phyloP scores from a whole-genome alignment of 2,113 vertebrate species.

The Amblyornis subalaris region DNA sequence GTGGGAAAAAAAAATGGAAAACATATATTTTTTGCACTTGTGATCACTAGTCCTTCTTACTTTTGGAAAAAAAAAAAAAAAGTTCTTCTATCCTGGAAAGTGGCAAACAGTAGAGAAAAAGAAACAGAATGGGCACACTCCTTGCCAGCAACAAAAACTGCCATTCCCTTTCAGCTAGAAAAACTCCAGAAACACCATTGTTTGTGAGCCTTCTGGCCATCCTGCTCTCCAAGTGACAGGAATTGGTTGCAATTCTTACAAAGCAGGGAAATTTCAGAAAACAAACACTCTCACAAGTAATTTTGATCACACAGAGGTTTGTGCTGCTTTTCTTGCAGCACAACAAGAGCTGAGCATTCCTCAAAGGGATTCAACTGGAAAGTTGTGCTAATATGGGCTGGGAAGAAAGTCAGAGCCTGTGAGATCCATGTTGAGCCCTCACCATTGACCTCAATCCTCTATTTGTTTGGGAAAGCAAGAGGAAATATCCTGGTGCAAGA shows the following conservation, averaged over 20 bases:
- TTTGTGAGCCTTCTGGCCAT: background rate
- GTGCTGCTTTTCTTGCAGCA: background rate
- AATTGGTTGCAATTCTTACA: background rate
- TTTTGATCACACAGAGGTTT: background rate
- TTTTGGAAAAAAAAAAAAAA: background rate
- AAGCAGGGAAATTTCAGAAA: background rate
- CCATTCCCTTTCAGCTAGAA: background rate
- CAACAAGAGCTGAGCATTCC: background rate
- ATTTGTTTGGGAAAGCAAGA: conserved; percentile 3
- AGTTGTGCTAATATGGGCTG: background rate
- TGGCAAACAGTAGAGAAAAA: background rate
- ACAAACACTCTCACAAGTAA: background rate
- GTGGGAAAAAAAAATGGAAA: background rate
- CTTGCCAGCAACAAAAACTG: conserved; percentile 15
- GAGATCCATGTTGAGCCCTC: background rate
- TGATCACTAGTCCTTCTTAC: background rate
- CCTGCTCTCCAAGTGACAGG: background rate
- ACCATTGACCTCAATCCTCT: background rate
- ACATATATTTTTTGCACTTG: background rate
- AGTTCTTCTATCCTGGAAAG: background rate
- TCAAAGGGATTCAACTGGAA: background rate
- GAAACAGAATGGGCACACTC: background rate
- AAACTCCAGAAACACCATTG: background rate
- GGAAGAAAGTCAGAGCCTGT: background rate
- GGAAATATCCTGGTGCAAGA: background rate